A percentile compares a stretch with the other conserved stretches of the same genome.
phyloP scores from a whole-genome alignment of 2,888 invertebrate genomes.

The Caenorhabditis sp. region DNA sequence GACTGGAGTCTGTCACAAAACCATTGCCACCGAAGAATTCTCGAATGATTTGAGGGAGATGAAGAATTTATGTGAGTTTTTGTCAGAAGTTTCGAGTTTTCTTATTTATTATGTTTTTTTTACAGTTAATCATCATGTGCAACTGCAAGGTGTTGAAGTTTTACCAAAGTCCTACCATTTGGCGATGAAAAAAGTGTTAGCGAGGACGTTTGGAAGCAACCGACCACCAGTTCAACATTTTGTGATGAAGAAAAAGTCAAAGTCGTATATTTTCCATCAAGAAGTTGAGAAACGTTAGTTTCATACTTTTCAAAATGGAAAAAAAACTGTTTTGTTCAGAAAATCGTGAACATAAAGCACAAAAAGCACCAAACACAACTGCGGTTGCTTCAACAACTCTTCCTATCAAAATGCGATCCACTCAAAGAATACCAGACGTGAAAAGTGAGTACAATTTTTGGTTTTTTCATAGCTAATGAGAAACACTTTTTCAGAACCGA shows the following conservation, averaged over 20 bases:
- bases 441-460: no score
- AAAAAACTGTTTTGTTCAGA: slow-evolving; percentile 16
- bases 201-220: not conserved
- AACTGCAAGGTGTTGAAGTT: not conserved
- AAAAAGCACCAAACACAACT: slow-evolving; percentile 16
- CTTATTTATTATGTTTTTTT: not conserved
- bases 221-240: slow-evolving; percentile 28
- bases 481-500: slow-evolving; percentile 44
- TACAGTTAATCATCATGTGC: not conserved
- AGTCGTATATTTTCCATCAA: slow-evolving; percentile 26
- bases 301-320: not conserved
- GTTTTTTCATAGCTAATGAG: not conserved
- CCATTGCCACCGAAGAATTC: not conserved
- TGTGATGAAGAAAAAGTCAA: slow-evolving; percentile 16
- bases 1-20: not conserved
- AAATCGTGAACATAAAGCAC: slow-evolving; percentile 21
- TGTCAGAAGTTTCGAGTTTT: not conserved
- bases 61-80: not conserved
- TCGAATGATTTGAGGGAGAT: not conserved
- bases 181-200: not conserved
- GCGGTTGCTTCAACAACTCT: slow-evolving; percentile 28
- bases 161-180: not conserved
- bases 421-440: slow-evolving; percentile 38
- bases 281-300: slow-evolving; percentile 41
- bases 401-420: slow-evolving; percentile 47